phyloP scores from a whole-genome alignment of 2,888 invertebrate genomes.

The Drosophila nr. perissopoda region DNA sequence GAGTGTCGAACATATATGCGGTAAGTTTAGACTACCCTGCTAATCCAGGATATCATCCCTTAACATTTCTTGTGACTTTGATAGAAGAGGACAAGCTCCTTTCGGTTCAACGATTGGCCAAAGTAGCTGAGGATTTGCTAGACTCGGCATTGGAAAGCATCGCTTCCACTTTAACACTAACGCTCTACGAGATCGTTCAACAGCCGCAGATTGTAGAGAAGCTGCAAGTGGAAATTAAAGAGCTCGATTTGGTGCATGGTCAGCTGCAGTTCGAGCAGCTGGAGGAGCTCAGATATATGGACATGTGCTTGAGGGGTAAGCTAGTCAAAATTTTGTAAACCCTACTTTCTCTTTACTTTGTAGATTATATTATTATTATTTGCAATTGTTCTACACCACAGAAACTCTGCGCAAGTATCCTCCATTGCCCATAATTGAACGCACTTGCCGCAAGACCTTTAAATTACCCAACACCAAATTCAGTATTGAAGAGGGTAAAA shows the following conservation, averaged over 20 bases:
- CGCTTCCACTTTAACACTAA: constrained; percentile 83
- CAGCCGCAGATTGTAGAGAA: constrained; percentile 83
- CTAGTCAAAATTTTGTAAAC: neutral
- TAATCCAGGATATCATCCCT: too few species aligned
- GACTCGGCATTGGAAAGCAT: constrained; percentile 83
- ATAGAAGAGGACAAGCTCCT: constrained; percentile 76
- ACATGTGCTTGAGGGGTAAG: constrained; percentile 84
- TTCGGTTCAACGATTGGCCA: constrained; percentile 80
- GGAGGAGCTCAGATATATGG: constrained; percentile 84
- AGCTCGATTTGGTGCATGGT: constrained; percentile 55
- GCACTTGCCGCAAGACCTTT: constrained; percentile 83
- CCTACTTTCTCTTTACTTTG: neutral
- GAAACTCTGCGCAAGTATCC: constrained; percentile 85
- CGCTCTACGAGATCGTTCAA: constrained; percentile 84
- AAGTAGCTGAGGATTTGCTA: constrained; percentile 76
- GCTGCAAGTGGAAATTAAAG: constrained; percentile 81
- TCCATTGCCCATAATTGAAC: constrained; percentile 83
- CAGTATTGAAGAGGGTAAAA: constrained; percentile 82
- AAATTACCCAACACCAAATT: constrained; percentile 79
- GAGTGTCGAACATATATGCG: constrained; percentile 73
- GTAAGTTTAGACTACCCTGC: constrained; percentile 29
- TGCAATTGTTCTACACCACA: constrained; percentile 28
- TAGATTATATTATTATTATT: neutral
- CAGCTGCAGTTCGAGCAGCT: constrained; percentile 82
- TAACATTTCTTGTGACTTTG: fast-evolving